phyloP scores from a whole-genome alignment of 2,888 invertebrate genomes.

The Drosophila nigricruria region DNA sequence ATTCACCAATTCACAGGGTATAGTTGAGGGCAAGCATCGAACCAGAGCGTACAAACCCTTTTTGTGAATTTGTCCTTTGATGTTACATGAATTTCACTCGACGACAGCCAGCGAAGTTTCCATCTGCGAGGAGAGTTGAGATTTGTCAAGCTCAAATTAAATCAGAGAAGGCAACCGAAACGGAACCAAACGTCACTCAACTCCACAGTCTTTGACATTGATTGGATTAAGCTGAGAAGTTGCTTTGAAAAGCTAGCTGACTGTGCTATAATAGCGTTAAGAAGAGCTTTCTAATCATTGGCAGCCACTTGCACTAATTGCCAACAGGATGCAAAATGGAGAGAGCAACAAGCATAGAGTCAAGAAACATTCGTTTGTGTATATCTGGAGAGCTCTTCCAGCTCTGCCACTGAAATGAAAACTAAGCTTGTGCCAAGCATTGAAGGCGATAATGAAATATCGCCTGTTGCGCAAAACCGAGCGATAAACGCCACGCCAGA shows the following conservation, averaged over 20 bases:
- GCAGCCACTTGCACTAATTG: conserved; percentile 55
- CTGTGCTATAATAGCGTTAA: conserved; percentile 28
- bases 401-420: conserved; percentile 40
- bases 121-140: conserved; percentile 37
- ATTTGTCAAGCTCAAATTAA: conserved; percentile 60
- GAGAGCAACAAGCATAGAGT: conserved; percentile 10
- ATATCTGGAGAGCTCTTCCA: conserved; percentile 2
- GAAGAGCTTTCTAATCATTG: conserved; percentile 53
- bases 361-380: neutral
- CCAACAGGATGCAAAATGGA: conserved; percentile 47
- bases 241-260: conserved; percentile 5
- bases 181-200: conserved; percentile 9
- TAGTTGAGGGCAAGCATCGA: neutral
- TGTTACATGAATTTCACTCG: conserved; percentile 7
- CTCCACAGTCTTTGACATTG: conserved; percentile 59
- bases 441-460: conserved; percentile 38
- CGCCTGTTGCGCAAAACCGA: conserved; percentile 33
- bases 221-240: conserved; percentile 56
- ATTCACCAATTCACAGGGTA: too few species aligned
- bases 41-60: conserved; percentile 6
- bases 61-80: conserved; percentile 24
- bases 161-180: conserved; percentile 40
- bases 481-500: conserved; percentile 39
- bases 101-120: conserved; percentile 45
- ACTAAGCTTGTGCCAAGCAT: conserved; percentile 28